Evolutionary conservation across 2,888 invertebrate genomes (phyloP).

Genomic region (Amphimallon solstitiale): DNA sequence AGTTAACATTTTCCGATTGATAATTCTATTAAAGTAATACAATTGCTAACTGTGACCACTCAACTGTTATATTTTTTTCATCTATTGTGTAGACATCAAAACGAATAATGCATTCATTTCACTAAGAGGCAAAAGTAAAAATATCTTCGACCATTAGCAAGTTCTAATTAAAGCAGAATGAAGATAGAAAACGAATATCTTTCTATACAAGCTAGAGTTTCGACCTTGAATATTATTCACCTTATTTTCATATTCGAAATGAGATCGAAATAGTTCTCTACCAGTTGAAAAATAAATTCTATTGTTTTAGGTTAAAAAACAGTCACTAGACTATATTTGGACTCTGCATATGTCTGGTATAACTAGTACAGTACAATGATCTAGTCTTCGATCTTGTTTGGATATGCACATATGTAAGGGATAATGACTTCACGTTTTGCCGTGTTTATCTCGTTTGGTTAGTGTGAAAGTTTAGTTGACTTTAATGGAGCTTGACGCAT

Average conservation of each 20-base stretch:
- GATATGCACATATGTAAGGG: too few relatives aligned
- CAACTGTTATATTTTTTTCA: not conserved
- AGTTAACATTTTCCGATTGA: conserved; percentile 3
- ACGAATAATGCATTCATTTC: conserved; percentile 6
- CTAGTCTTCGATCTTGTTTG: not conserved
- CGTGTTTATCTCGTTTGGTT: conserved; percentile 6
- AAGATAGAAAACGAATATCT: not conserved
- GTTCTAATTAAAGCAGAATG: conserved; percentile 20
- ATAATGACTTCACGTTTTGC: not conserved
- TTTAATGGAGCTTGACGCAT: conserved; percentile 18
- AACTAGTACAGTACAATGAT: not conserved
- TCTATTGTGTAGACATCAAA: conserved; percentile 1
- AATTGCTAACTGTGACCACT: not conserved
- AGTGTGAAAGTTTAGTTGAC: conserved; percentile 18
- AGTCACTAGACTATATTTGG: not conserved
- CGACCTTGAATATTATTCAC: too few relatives aligned
- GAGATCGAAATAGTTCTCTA: not conserved
- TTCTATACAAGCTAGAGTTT: too few relatives aligned
- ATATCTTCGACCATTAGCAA: conserved; percentile 9
- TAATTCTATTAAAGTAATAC: not conserved
- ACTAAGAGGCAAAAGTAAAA: conserved; percentile 21
- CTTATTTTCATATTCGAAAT: not conserved
- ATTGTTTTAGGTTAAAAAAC: not conserved
- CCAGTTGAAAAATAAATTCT: too few relatives aligned
- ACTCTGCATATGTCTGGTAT: not conserved